phyloP scores from a whole-genome alignment of 1,140 invertebrate genomes.

The Mesaphorura yosii region DNA sequence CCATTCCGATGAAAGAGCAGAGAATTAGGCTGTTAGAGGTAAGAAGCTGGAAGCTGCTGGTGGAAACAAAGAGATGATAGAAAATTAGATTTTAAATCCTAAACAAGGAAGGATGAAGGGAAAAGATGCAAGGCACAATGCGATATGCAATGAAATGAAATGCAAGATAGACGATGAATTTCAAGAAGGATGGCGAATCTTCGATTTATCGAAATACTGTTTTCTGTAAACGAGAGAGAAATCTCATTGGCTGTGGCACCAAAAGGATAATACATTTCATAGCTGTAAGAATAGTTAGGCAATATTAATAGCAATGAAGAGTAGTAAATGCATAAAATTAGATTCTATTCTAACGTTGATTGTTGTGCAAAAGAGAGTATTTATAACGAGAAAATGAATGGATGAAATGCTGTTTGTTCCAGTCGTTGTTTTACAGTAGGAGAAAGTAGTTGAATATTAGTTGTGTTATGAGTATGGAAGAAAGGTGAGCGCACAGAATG shows the following conservation, averaged over 20 bases:
- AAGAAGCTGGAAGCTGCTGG: neutral
- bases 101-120: neutral
- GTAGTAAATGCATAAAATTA: no score
- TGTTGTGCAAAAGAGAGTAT: no score
- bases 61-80: neutral
- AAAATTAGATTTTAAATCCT: neutral
- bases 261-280: slow-evolving; percentile 28
- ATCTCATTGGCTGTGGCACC: slow-evolving; percentile 26
- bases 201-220: neutral
- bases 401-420: no score
- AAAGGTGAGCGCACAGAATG: no score
- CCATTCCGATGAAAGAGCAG: slow-evolving; percentile 23
- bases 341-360: no score
- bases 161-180: no score
- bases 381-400: no score
- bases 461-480: no score
- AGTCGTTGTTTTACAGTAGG: no score
- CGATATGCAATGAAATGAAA: neutral
- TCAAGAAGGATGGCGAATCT: neutral
- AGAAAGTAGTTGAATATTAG: no score
- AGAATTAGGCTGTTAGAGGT: neutral
- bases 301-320: slow-evolving; percentile 4
- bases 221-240: slow-evolving; percentile 4
- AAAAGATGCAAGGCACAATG: no score
- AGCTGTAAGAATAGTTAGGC: slow-evolving; percentile 7